Conservation (phyloP, 2,113 vertebrate species). For the Pithys albifrons region DNA sequence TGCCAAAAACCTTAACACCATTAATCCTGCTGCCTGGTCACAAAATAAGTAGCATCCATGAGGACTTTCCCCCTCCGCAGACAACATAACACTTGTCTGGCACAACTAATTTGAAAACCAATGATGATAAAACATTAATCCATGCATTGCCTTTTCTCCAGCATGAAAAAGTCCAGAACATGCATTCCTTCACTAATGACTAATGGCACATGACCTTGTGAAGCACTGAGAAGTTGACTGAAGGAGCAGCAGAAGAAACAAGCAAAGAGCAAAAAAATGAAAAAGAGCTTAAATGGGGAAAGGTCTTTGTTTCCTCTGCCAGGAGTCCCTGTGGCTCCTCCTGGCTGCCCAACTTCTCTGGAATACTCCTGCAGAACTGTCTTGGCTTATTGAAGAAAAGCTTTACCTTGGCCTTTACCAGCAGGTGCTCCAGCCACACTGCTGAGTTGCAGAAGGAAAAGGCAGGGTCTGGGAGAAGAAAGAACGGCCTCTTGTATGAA, state of each 20-base stretch:
- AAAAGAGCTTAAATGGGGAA: no score
- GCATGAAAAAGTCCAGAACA: neutral
- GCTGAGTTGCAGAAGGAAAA: no score
- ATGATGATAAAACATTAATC: neutral
- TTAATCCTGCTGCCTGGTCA: neutral
- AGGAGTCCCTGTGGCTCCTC: no score
- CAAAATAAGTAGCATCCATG: neutral
- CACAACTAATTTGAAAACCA: neutral
- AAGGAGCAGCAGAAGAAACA: neutral
- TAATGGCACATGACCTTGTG: neutral
- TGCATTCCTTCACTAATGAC: neutral
- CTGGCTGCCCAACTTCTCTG: no score
- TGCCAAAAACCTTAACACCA: neutral
- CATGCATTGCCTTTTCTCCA: neutral
- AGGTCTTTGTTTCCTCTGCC: no score
- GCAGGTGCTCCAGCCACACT: no score
- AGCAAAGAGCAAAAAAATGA: neutral
- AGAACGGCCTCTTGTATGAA: no score
- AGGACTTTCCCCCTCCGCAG: neutral
- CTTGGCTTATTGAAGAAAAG: no score
- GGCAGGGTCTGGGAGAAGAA: no score
- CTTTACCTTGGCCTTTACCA: no score
- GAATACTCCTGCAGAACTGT: no score
- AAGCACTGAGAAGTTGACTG: neutral
- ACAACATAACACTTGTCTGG: neutral